Evolutionary conservation across 2,888 invertebrate genomes (phyloP).

Genomic region (Leuctra nigra): DNA sequence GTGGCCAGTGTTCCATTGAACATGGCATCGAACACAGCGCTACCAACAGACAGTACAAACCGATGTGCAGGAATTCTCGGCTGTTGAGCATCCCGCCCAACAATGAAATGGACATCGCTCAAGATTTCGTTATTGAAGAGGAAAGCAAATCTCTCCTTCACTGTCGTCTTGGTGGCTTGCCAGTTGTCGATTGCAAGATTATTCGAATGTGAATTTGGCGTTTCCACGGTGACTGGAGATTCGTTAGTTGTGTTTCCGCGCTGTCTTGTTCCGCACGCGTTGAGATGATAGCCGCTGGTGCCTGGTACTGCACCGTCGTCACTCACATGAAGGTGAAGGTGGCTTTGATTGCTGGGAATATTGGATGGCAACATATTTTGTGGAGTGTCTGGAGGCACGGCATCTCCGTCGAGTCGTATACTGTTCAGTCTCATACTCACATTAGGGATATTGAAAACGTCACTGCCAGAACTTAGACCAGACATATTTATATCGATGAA

Average conservation of each 20-base stretch:
- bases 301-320: not conserved
- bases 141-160: slow-evolving; percentile 67
- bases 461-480: slow-evolving; percentile 1
- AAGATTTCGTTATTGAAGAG: slow-evolving; percentile 58
- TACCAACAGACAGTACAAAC: slow-evolving; percentile 73
- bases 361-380: slow-evolving; percentile 50
- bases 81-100: slow-evolving; percentile 61
- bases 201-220: slow-evolving; percentile 13
- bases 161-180: slow-evolving; percentile 68
- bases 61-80: slow-evolving; percentile 72
- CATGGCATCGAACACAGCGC: slow-evolving; percentile 82
- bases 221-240: not conserved
- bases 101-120: slow-evolving; percentile 70
- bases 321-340: slow-evolving; percentile 11
- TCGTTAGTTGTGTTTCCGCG: not conserved
- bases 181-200: slow-evolving; percentile 46
- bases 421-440: slow-evolving; percentile 3
- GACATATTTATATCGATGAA: too few species aligned
- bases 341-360: slow-evolving; percentile 21
- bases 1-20: slow-evolving; percentile 71
- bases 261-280: not conserved
- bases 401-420: slow-evolving; percentile 16
- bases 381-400: slow-evolving; percentile 33
- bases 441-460: not conserved
- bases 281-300: not conserved